These are phyloP conservation scores for Ceratosolen fusciceps DNA, from an alignment of 1,140 invertebrate species.

Conservation along the genomic window DNA sequence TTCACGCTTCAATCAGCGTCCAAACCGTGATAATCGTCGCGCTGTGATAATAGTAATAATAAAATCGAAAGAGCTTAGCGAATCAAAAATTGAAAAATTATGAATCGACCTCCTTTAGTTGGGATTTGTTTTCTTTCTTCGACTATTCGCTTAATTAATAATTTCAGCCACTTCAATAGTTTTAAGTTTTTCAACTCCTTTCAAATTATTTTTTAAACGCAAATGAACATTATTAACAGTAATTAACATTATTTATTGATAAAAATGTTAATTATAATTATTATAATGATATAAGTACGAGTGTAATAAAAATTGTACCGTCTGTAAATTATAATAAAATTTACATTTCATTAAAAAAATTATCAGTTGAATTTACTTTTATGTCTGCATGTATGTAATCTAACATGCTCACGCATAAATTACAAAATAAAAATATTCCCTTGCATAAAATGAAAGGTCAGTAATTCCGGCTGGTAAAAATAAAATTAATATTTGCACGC, in stretches of 20 bases:
- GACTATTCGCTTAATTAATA: not conserved
- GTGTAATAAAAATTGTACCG: not conserved
- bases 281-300: not conserved
- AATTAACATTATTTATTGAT: not conserved
- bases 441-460: not conserved
- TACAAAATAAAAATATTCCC: not conserved
- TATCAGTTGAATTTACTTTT: not conserved
- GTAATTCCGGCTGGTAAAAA: not conserved
- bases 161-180: not conserved
- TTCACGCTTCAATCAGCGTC: not conserved
- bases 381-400: not conserved
- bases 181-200: not conserved
- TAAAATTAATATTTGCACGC: not conserved
- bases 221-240: no score
- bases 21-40: not conserved
- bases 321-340: not conserved
- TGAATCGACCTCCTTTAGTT: not conserved
- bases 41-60: not conserved
- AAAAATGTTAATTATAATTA: not conserved
- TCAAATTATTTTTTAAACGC: not conserved
- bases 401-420: not conserved
- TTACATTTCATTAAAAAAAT: not conserved
- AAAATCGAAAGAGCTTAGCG: not conserved
- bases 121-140: not conserved
- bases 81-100: not conserved